These are phyloP conservation scores for Epinephelus fuscoguttatus DNA, from an alignment of 2,113 vertebrate genomes.

Conservation along the genomic window DNA sequence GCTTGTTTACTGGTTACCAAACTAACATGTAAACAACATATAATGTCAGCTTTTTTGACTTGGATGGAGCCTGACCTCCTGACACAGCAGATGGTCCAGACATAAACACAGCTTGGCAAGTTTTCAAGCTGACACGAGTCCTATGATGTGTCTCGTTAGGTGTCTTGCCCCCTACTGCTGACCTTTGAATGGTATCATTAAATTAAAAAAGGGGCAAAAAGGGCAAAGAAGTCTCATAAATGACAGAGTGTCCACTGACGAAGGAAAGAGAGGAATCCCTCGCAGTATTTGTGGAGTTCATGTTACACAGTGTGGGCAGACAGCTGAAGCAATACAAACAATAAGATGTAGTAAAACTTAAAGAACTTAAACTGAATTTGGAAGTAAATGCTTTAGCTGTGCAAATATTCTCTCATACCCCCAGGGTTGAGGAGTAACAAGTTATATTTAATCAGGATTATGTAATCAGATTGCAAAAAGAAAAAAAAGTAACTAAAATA, in stretches of 20 bases:
- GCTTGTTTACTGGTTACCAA: not conserved
- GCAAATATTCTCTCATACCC: not conserved
- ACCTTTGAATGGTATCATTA: not conserved
- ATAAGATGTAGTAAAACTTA: not conserved
- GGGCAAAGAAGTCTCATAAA: not conserved
- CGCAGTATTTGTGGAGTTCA: not conserved
- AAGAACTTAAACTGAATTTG: not conserved
- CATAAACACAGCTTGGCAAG: conserved; percentile 2
- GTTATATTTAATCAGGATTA: no score
- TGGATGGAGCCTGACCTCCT: conserved; percentile 5
- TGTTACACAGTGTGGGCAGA: not conserved
- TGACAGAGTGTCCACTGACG: not conserved
- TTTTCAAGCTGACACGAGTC: conserved; percentile 10
- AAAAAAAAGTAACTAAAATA: no score
- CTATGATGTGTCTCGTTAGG: conserved; percentile 9
- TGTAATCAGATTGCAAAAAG: no score
- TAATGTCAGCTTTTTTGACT: conserved; percentile 4
- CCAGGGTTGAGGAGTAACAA: no score
- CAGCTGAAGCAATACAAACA: not conserved
- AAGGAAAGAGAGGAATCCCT: no score
- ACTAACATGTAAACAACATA: not conserved
- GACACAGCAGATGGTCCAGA: conserved; percentile 45
- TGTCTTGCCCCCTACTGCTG: not conserved
- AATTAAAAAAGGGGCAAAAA: not conserved
- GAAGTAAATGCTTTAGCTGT: not conserved